Evolutionary conservation across 2,797 vertebrate species (phyloP), one percentile per base, ranked within the genome.

Genomic region (Hydrolagus colliei): DNA sequence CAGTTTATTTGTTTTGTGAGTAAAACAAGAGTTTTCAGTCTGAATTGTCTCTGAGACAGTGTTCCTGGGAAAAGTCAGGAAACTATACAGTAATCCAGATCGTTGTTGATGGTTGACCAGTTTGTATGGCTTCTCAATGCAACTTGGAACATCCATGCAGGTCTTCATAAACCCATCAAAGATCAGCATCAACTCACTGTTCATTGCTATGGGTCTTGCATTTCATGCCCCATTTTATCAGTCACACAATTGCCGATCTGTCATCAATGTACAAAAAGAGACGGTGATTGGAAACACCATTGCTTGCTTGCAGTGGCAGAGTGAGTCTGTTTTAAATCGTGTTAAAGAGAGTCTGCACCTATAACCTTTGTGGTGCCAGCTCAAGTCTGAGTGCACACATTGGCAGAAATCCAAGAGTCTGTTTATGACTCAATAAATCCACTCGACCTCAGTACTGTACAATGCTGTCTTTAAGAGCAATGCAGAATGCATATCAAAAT

Each of bases 401-500:
- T 71, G 65, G 65, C 79, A 84, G 9, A 20, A 18, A n/a, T n/a
- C 65, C 65, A 71, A 84, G 18, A 32, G 41, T 5, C 65, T 71
- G 65, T 16, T 68, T 71, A 20, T 68, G 14, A 67, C 22, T 84
- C 32, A 84, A 71, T 84, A 20, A 22, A 61, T 77, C 52, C 9
- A n/a, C 68, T 67, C 1, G 22, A 35, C 16, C 20, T 27, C 65
- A 52, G 41, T 52, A 27, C 27, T 68, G 22, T 22, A 65, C 32
- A 41, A 84, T 41, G 32, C 18, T 35, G 35, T 71, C 32, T 84
- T 84, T 10, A 52, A 14, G 71, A 71, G 32, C 10, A 20, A 32
- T 68, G 71, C 32, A 84, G 79, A 84, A 20, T 41, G 32, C 79
- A 71, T 10, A 84, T 67, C n/a, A 52, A 63, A 84, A 62, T 65